Base-by-base conservation (phyloP, 2,797 vertebrate species). In the Xenopus petersii region DNA sequence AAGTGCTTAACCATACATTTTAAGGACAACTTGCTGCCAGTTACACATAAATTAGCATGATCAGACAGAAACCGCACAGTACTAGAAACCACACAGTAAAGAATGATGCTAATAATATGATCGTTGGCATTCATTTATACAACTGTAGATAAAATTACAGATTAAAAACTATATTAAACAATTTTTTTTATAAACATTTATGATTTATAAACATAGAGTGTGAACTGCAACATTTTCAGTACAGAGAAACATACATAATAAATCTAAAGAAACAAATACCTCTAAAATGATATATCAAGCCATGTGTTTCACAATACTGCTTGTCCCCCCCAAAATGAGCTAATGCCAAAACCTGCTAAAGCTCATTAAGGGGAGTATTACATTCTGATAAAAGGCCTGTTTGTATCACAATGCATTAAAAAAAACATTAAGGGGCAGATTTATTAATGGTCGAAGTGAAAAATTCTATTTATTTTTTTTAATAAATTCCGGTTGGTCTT, bases 371-470 rank as follows among this genome's bases (percentile, higher is more conserved):
- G 86, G 81, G 88, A 88, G 85, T 87, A 89, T 36, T 36, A 83
- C 88, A 86, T 88, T 86, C 86, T 83, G 81, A 81, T 81, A 82
- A 88, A 88, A 75, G 33, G 6, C 33, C 33, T 36, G 33, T 36
- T n/a, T 36, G 67, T 61, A 12, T 16, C 54, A 65, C 7, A n/a
- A 17, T 7, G 5, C 49, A 42, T 42, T 42, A 42, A 42, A 42
- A 42, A 42, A 21, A 21, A 21, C 21, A 21, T 21, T 21, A 21
- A 21, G 21, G 21, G 21, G 21, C 21, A 21, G 21, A 21, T 21
- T 21, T 21, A 21, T 21, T 21, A 21, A 21, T 1, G 21, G 21
- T 21, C 21, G 21, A 21, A 21, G 21, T 21, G 21, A 21, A 21
- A 21, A 21, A 21, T 21, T 21, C 21, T 21, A 21, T 21, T 21